Evolutionary conservation across 2,888 invertebrate genomes (phyloP), one percentile per base, ranked within the genome.

Genomic region (Tridacna gigas): DNA sequence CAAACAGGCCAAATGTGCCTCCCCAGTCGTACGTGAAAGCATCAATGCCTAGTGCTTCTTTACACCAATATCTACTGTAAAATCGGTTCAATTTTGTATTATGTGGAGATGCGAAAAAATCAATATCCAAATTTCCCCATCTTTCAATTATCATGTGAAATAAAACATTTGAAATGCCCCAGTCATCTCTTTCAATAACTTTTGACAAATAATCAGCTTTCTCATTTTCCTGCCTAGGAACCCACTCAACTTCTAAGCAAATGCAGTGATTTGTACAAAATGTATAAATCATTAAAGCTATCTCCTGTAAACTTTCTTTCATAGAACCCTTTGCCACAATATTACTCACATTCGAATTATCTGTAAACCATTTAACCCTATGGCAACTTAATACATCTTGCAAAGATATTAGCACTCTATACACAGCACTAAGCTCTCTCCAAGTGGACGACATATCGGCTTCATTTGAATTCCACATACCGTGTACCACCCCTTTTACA

Each of bases 41-140:
- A 71, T 83, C 80, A 25, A 80, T 74, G 18, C 86, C 83, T 48
- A 65, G 5, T 9, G 65, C 63, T 15, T 65, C 65, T 20, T 60
- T 20, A 77, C 74, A 65, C 83, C 83, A 86, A 79, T 81, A 83
- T 61, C 80, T 67, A 15, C 74, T 75, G 80, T 84, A 89, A 82
- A 85, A 87, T 18, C 66, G 25, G 7, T 71, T 47, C 13, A 82
- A 73, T 67, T 86, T 86, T 13, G 73, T 71, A 77, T 84, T 86
- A 45, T 82, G 65, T 28, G 79, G 69, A 7, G 77, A 82, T 7
- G 87, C 89, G 67, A 89, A 86, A 66, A 25, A 86, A 77, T 83
- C 83, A 13, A 83, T 48, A 37, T 88, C 83, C 51, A 77, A 75
- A 4, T 51, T 48, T 20, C 83, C 84, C 88, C 79, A 84, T 61